Evolutionary conservation across 1,140 invertebrate species (phyloP).

Genomic region (Heliconius nattereri): DNA sequence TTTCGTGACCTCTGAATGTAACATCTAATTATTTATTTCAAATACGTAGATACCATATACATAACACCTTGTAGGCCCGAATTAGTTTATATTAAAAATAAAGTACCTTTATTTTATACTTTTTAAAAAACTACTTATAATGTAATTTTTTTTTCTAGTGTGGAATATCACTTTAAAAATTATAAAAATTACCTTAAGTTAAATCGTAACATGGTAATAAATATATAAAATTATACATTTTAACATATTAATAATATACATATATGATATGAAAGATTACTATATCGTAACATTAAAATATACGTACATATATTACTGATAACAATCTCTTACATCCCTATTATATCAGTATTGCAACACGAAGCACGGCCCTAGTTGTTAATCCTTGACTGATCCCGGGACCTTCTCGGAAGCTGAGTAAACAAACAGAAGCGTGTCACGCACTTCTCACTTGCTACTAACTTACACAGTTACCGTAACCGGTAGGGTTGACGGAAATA

Average conservation of each 20-base stretch:
- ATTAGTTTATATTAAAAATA: too few species aligned
- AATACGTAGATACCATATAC: neutral
- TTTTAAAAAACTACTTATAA: too few species aligned
- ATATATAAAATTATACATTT: too few species aligned
- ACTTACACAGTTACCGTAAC: slow-evolving; percentile 71
- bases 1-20: neutral
- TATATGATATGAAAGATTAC: too few species aligned
- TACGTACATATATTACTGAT: neutral
- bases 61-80: neutral
- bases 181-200: too few species aligned
- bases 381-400: slow-evolving; percentile 48
- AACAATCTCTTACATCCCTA: slow-evolving; percentile 2
- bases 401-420: slow-evolving; percentile 60
- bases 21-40: neutral
- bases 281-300: too few species aligned
- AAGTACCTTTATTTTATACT: too few species aligned
- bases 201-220: too few species aligned
- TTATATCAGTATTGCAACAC: slow-evolving; percentile 23
- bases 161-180: too few species aligned
- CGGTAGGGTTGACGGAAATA: slow-evolving; percentile 45
- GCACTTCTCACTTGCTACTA: slow-evolving; percentile 66
- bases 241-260: too few species aligned
- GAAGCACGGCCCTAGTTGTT: slow-evolving; percentile 33
- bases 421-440: slow-evolving; percentile 72
- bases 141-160: too few species aligned